These are phyloP conservation scores for Cassiopea andromeda DNA, from an alignment of 30 jellyfish, hydroid and myxozoan species.

Conservation along the genomic window DNA sequence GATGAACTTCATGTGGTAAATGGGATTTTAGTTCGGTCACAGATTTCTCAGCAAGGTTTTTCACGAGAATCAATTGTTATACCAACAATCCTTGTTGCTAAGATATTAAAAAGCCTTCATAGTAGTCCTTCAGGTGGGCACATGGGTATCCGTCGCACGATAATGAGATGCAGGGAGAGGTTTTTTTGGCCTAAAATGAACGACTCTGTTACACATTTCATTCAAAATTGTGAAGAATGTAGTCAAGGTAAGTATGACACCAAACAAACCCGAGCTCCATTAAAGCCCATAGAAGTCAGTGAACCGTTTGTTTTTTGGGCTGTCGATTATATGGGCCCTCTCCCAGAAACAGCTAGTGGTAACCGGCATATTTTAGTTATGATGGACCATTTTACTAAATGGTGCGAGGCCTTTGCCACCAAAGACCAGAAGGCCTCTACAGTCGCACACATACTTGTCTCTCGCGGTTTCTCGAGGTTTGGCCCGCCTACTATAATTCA, in stretches of 20 bases:
- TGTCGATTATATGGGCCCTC: too few species aligned
- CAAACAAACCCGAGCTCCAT: too few species aligned
- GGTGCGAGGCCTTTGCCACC: constrained; percentile 25
- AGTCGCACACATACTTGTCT: constrained; percentile 48
- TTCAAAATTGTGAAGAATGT: too few species aligned
- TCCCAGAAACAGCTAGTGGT: too few species aligned
- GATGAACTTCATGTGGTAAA: background rate
- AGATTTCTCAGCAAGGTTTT: background rate
- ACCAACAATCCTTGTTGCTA: background rate
- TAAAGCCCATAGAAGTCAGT: too few species aligned
- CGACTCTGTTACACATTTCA: too few species aligned
- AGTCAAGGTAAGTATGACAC: too few species aligned
- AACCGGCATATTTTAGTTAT: too few species aligned
- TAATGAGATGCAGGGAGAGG: background rate
- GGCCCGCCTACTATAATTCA: constrained; percentile 45
- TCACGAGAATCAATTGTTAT: constrained; percentile 8
- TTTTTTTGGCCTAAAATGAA: too few species aligned
- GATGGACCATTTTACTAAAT: constrained; percentile 54
- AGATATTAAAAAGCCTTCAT: constrained; percentile 35
- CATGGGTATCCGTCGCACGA: constrained; percentile 12
- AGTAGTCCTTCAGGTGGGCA: constrained; percentile 42
- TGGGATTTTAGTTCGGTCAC: background rate
- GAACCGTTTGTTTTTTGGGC: too few species aligned
- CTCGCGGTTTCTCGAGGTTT: constrained; percentile 9
- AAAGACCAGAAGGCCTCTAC: constrained; percentile 36